These are phyloP conservation scores for Sprattus sprattus DNA, from an alignment of 2,113 vertebrate genomes.

Conservation along the genomic window DNA sequence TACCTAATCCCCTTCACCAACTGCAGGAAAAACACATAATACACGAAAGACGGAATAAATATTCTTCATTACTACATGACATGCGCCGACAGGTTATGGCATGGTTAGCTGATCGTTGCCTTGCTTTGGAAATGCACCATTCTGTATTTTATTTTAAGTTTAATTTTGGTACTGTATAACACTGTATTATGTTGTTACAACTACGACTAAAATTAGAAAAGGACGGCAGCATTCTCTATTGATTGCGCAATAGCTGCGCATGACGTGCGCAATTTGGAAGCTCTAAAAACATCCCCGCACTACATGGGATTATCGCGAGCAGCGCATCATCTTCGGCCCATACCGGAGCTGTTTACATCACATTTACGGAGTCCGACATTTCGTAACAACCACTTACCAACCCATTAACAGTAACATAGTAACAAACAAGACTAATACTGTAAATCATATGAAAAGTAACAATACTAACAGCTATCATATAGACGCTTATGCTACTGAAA, in stretches of 20 bases:
- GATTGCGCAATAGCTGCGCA: conserved; percentile 30
- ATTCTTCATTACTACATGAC: neutral
- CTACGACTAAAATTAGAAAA: neutral
- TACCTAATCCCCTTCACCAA: conserved; percentile 81
- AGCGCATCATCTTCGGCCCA: neutral
- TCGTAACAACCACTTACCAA: neutral
- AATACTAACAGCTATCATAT: neutral
- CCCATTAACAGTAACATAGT: neutral
- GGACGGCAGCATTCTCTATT: neutral
- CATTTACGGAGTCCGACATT: neutral
- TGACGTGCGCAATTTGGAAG: conserved; percentile 25
- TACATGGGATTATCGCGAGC: conserved; percentile 10
- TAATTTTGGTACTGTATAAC: neutral
- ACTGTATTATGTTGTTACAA: neutral
- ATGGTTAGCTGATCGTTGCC: too few species aligned
- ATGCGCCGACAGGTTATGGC: too few species aligned
- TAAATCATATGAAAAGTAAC: neutral
- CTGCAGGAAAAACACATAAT: conserved; percentile 58
- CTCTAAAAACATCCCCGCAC: conserved; percentile 20
- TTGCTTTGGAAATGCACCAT: too few species aligned
- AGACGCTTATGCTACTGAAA: neutral
- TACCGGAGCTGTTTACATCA: neutral
- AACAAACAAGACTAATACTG: neutral
- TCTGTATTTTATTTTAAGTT: too few species aligned
- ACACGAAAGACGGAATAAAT: neutral